Evolutionary conservation across 2,888 invertebrate genomes (phyloP).

Genomic region (Nomada goodeniana): DNA sequence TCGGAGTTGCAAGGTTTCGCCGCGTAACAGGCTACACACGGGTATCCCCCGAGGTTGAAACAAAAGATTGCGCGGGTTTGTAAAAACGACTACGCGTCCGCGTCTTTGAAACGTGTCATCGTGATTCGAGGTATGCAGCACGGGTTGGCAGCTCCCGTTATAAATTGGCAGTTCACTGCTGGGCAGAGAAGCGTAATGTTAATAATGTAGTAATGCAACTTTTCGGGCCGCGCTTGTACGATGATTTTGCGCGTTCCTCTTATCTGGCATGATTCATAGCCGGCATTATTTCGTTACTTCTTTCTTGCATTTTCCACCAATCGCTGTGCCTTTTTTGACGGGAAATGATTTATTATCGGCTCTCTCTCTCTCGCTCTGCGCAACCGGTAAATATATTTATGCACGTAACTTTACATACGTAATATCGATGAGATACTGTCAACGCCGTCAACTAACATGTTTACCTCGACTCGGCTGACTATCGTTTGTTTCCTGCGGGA

Average conservation of each 20-base stretch:
- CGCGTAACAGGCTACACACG: no score
- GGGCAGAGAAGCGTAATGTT: no score
- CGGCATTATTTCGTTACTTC: constrained; percentile 35
- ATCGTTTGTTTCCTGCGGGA: constrained; percentile 60
- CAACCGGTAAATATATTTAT: constrained; percentile 53
- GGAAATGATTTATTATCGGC: constrained; percentile 54
- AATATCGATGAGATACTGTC: constrained; percentile 66
- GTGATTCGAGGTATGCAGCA: neutral
- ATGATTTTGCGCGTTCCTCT: constrained; percentile 9
- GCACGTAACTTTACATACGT: constrained; percentile 53
- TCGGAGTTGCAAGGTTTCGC: no score
- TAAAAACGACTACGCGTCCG: no score
- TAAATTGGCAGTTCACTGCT: neutral
- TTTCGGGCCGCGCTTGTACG: neutral
- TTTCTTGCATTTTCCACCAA: constrained; percentile 31
- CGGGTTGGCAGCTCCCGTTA: neutral
- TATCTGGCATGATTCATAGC: constrained; percentile 33
- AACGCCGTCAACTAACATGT: constrained; percentile 61
- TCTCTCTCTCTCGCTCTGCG: neutral
- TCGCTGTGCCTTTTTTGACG: constrained; percentile 42
- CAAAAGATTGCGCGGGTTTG: no score
- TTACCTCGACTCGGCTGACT: constrained; percentile 49
- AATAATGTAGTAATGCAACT: neutral
- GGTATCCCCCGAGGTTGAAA: no score
- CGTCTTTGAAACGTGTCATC: neutral